Conservation (phyloP, 1,140 invertebrate genomes). For the Lysiphlebus fabarum region DNA sequence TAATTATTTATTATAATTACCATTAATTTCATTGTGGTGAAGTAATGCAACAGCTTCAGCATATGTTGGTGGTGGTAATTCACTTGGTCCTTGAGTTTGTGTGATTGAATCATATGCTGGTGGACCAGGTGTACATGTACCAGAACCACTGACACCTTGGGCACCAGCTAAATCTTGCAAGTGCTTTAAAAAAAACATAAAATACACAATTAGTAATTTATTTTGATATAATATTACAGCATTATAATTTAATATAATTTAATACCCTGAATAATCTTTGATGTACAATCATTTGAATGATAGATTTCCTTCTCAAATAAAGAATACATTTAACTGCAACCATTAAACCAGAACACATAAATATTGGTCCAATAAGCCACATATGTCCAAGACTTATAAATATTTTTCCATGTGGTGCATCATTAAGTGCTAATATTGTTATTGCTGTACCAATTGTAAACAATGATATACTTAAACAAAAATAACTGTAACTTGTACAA, state of each 20-base stretch:
- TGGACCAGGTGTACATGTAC: conserved; percentile 33
- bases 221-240: too few relatives aligned
- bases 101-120: conserved; percentile 41
- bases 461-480: conserved; percentile 62
- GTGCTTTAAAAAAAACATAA: conserved; percentile 28
- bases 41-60: conserved; percentile 40
- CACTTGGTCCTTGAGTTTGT: conserved; percentile 36
- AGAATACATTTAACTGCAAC: conserved; percentile 67
- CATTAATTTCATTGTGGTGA: conserved; percentile 35
- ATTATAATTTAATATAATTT: too few relatives aligned
- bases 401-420: conserved; percentile 58
- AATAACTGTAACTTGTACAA: conserved; percentile 66
- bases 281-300: conserved; percentile 64
- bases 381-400: conserved; percentile 63
- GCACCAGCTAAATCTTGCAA: conserved; percentile 38
- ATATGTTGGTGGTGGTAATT: conserved; percentile 40
- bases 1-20: conserved; percentile 20
- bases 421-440: conserved; percentile 62
- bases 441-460: conserved; percentile 65
- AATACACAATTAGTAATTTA: not conserved
- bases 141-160: conserved; percentile 33
- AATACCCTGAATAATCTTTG: conserved; percentile 62
- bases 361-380: conserved; percentile 68
- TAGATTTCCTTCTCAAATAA: conserved; percentile 64
- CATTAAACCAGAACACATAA: conserved; percentile 68